These are phyloP conservation scores for Ceratosolen fusciceps DNA, from an alignment of 1,140 invertebrate genomes.

Conservation along the genomic window DNA sequence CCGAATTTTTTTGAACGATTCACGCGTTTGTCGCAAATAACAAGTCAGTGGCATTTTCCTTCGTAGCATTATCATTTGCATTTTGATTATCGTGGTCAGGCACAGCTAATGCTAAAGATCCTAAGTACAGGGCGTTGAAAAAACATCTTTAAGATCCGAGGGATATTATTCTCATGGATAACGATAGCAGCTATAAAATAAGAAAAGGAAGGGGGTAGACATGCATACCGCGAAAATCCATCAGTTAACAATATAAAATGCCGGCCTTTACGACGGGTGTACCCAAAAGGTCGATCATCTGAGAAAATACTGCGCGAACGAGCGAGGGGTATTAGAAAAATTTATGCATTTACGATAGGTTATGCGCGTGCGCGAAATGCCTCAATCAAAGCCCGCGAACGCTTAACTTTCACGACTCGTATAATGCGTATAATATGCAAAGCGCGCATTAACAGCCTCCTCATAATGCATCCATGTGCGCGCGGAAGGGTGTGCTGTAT, in stretches of 20 bases:
- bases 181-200: neutral
- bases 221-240: too few relatives aligned
- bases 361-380: neutral
- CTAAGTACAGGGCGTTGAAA: too few relatives aligned
- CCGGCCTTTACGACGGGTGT: neutral
- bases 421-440: conserved; percentile 22
- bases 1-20: too few relatives aligned
- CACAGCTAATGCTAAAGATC: too few relatives aligned
- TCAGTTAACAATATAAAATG: neutral
- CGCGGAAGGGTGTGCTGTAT: too few relatives aligned
- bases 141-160: too few relatives aligned
- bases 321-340: neutral
- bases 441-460: neutral
- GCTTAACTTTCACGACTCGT: neutral
- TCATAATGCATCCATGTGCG: neutral
- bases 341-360: neutral
- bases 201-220: neutral
- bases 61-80: too few relatives aligned
- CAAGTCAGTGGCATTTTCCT: too few relatives aligned
- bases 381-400: neutral
- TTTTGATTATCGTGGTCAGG: too few relatives aligned
- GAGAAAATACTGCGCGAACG: neutral
- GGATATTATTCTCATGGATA: neutral
- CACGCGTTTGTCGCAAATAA: too few relatives aligned
- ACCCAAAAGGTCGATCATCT: neutral